Percentiles rank a stretch among this genome's conserved stretches.
phyloP scores from a whole-genome alignment of 2,113 vertebrate species.

The Odocoileus virginianus region DNA sequence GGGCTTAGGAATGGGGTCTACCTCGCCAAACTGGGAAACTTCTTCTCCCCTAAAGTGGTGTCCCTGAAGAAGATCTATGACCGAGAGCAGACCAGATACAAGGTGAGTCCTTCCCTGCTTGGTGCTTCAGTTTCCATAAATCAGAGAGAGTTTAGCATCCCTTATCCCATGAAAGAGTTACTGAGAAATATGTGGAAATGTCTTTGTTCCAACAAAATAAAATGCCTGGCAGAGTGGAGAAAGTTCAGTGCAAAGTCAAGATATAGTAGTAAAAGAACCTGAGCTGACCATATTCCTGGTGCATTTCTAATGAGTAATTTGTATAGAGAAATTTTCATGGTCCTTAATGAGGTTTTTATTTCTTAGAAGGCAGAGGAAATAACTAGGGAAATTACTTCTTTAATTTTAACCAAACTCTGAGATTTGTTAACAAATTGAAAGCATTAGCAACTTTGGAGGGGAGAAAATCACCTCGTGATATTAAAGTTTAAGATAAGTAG shows the following conservation, averaged over 20 bases:
- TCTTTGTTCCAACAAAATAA: neutral
- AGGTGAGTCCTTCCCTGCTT: constrained; percentile 79
- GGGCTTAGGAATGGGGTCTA: constrained; percentile 96
- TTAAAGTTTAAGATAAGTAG: neutral
- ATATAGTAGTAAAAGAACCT: neutral
- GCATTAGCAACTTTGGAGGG: neutral
- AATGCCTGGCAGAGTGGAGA: neutral
- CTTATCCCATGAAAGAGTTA: neutral
- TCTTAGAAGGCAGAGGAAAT: constrained; percentile 36
- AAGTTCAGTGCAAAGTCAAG: neutral
- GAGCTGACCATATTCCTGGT: neutral
- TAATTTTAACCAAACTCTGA: neutral
- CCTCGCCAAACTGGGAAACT: constrained; percentile 96
- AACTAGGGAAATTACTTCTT: neutral
- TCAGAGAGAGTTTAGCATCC: neutral
- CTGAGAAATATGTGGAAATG: neutral
- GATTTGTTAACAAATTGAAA: neutral
- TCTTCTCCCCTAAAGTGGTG: constrained; percentile 95
- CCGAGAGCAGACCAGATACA: constrained; percentile 95
- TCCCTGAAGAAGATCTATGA: constrained; percentile 98
- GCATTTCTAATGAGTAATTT: neutral
- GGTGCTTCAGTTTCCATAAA: neutral
- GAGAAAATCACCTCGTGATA: neutral
- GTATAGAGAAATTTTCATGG: neutral
- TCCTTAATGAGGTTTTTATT: neutral